These are phyloP conservation scores for Brachionus koreanus DNA, from an alignment of 1,140 invertebrate species.

Conservation along the genomic window DNA sequence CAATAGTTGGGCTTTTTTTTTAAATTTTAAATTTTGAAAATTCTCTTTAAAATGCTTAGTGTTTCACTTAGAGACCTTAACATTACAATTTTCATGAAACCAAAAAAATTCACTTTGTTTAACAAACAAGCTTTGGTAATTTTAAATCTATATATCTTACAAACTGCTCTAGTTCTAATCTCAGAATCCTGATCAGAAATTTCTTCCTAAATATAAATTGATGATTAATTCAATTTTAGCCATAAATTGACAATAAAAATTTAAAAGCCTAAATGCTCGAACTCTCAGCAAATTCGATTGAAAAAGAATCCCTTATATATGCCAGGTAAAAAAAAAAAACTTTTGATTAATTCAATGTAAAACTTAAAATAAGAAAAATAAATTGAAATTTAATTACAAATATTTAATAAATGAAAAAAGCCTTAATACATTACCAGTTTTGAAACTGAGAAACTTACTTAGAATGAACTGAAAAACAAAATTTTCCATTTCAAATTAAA, in stretches of 20 bases:
- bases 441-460: neutral
- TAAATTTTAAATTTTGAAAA: neutral
- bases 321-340: neutral
- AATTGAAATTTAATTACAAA: constrained; percentile 16
- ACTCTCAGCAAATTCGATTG: neutral
- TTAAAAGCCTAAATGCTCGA: neutral
- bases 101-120: neutral
- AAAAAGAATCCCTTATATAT: constrained; percentile 1
- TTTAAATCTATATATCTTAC: neutral
- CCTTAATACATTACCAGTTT: constrained; percentile 14
- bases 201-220: too few relatives aligned
- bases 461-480: neutral
- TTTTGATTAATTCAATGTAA: neutral
- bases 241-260: neutral
- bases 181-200: neutral
- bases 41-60: constrained; percentile 3
- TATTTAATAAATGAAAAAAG: constrained; percentile 20
- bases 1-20: neutral
- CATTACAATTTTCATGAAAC: constrained; percentile 1
- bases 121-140: neutral
- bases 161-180: neutral
- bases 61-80: constrained; percentile 6
- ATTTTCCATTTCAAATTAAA: neutral
- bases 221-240: neutral
- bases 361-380: neutral